phyloP scores from a whole-genome alignment of 2,888 invertebrate genomes.

The Orthonevra nobilis region DNA sequence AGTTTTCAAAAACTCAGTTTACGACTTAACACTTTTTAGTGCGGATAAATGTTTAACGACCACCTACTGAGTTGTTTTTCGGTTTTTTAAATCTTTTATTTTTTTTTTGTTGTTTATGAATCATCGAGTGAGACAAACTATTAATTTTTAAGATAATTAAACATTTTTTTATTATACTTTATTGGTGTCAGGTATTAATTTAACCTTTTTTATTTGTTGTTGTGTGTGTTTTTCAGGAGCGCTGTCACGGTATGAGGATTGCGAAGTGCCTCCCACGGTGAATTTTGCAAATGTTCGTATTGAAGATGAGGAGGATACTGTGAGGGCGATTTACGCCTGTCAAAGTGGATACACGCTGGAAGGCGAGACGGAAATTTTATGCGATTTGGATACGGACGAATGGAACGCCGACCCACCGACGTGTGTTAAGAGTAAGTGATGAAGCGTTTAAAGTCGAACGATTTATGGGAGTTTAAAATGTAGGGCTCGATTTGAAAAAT shows the following conservation, averaged over 20 bases:
- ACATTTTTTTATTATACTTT: neutral
- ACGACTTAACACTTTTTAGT: slow-evolving; percentile 22
- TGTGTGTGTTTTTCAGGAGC: slow-evolving; percentile 48
- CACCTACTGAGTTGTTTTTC: slow-evolving; percentile 8
- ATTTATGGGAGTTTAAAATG: too few relatives aligned
- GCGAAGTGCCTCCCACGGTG: slow-evolving; percentile 77
- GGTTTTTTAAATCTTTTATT: too few relatives aligned
- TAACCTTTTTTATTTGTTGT: slow-evolving; percentile 1
- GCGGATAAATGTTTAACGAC: slow-evolving; percentile 14
- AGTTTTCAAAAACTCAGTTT: slow-evolving; percentile 19
- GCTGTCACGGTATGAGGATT: slow-evolving; percentile 75
- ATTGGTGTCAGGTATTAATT: neutral
- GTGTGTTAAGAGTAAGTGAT: slow-evolving; percentile 74
- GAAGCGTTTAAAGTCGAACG: too few relatives aligned
- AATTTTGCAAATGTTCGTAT: slow-evolving; percentile 74
- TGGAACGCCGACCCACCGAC: slow-evolving; percentile 78
- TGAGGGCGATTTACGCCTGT: slow-evolving; percentile 77
- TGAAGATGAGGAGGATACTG: slow-evolving; percentile 75
- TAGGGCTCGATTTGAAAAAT: too few relatives aligned
- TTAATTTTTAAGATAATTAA: slow-evolving; percentile 24
- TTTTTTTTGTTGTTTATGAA: slow-evolving; percentile 6
- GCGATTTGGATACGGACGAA: slow-evolving; percentile 77
- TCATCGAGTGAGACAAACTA: neutral
- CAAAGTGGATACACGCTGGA: slow-evolving; percentile 75
- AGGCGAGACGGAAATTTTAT: slow-evolving; percentile 75